Evolutionary conservation across 92 coral and sea anemone species (phyloP), one percentile per base, ranked within the genome.

Genomic region (Metridium senile): DNA sequence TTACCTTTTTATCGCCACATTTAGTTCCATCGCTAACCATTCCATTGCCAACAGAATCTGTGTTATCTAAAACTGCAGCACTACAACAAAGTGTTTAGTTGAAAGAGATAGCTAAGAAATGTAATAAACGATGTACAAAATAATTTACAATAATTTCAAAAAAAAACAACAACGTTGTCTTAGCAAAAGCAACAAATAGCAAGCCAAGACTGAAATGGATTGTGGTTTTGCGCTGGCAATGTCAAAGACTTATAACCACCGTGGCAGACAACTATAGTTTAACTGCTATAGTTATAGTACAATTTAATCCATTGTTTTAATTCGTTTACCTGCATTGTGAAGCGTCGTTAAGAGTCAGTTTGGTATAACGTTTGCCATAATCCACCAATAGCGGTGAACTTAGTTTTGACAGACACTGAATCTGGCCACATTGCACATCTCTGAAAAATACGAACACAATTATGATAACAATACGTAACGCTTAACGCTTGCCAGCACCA

Each of bases 21-120:
- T 94, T 94, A 10, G 97, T 94, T 28, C 98, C 98, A 28, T 89
- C 97, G 26, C 64, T 71, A 1, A 94, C 97, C 97, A 91, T 87
- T 61, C 98, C 98, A 1, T 66, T 70, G 11, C 93, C 95, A 33
- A 87, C 78, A 21, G 64, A 70, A 35, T 92, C 98, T 9, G 57
- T 13, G 22, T 64, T 46, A 20, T 84, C 84, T 17, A 87, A 47
- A 29, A 84, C 61, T 20, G 93, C 97, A 33, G 93, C 97, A 74
- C 97, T 88, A 62, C 19, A 31, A 32, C 21, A 35, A 47, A 70
- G 9, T 21, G 53, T n/a, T n/a, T n/a, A n/a, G n/a, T n/a, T n/a
- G 20, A 45, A 49, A 72, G 26, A n/a, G n/a, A n/a, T n/a, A n/a
- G n/a, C n/a, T n/a, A n/a, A 11, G 17, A 69, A 69, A 21, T 11